Evolutionary conservation across 1,140 invertebrate genomes (phyloP).

Genomic region (Lordiphosa clarofinis): DNA sequence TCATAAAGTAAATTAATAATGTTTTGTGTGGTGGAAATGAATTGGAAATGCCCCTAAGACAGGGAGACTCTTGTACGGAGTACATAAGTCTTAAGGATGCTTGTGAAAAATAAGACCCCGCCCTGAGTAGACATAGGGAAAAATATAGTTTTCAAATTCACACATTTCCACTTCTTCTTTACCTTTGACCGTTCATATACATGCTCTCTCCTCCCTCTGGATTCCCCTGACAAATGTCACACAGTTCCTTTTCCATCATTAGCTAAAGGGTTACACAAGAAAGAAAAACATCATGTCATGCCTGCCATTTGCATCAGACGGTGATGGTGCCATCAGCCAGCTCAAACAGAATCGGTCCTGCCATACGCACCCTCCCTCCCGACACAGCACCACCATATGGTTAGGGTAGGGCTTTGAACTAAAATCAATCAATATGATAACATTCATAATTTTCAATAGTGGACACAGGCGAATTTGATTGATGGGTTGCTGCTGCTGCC

Average conservation of each 20-base stretch:
- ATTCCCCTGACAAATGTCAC: constrained; percentile 39
- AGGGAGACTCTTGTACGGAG: too few relatives aligned
- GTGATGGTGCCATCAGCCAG: constrained; percentile 44
- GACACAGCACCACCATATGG: constrained; percentile 19
- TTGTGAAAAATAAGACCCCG: too few relatives aligned
- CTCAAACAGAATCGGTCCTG: constrained; percentile 21
- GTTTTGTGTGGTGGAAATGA: too few relatives aligned
- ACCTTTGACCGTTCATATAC: not conserved
- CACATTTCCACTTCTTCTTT: constrained; percentile 10
- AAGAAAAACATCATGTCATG: constrained; percentile 67
- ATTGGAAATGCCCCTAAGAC: too few relatives aligned
- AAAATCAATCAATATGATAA: constrained; percentile 74
- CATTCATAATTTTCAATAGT: constrained; percentile 75
- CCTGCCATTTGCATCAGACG: constrained; percentile 55
- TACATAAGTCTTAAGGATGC: too few relatives aligned
- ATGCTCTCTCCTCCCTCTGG: not conserved
- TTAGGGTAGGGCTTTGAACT: constrained; percentile 18
- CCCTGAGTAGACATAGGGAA: too few relatives aligned
- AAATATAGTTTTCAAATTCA: too few relatives aligned
- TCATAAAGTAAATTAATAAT: too few relatives aligned
- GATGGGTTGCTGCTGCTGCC: constrained; percentile 39
- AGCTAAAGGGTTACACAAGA: constrained; percentile 69
- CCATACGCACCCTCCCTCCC: not conserved
- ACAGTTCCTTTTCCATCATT: constrained; percentile 58
- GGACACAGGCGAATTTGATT: constrained; percentile 63